Base-by-base conservation (phyloP, 2,888 invertebrate genomes). In the Plebejus argus region DNA sequence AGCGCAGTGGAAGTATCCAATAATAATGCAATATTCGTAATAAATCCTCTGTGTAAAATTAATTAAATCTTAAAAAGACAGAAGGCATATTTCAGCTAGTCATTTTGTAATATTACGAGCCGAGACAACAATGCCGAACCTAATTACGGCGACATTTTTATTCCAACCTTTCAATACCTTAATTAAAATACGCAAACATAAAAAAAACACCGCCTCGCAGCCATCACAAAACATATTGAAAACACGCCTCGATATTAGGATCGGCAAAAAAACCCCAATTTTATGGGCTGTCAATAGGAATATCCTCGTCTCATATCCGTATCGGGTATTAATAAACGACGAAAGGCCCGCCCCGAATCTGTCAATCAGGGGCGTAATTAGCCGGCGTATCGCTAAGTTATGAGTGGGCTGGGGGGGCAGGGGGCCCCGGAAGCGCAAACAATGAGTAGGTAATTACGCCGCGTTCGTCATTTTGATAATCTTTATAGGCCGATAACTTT, bases 331-430 rank as follows among this genome's bases (percentile, higher is more conserved):
- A 74, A 74, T 74, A 72, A 72, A 72, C 81, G 77, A 66, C 80
- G 80, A 82, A 82, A 82, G 80, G 81, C 79, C 78, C 79, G 81
- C 61, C 78, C 81, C 79, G 80, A 80, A 79, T 81, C 80, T 76
- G 82, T 82, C 83, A 82, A 82, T 84, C 83, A 83, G 70, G 78
- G 76, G 78, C 78, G 77, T 83, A 82, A 83, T 84, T 84, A 83
- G 83, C 83, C 81, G 81, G 78, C 74, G 78, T 79, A 79, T 79
- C 79, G 79, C 78, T 77, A 81, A 80, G 82, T 82, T 82, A 80
- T 20, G 76, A 61, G 71, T 61, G 76, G 39, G 71, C 15, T 53
- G 4, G 49, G 49, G 23, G 49, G 66, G 28, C 66, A 15, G 66
- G 66, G 66, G 28, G 33, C 28, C 15, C 1, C 12, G 66, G 28